Base-by-base conservation (phyloP, 2,797 vertebrate species). In the Microctenopoma lineatum region DNA sequence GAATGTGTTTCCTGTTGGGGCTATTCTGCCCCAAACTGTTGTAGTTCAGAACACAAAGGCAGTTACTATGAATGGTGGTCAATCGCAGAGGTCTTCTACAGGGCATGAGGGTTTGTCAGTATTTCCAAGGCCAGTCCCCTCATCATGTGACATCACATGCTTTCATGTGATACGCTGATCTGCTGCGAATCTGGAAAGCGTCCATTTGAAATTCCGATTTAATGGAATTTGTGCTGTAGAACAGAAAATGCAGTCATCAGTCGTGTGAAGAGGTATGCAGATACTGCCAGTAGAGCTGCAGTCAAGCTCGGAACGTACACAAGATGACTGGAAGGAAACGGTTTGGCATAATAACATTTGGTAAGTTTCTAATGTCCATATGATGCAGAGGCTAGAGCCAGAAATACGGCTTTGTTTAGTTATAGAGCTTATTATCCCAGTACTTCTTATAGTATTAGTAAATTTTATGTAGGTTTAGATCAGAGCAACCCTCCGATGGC, bases 81-180 rank as follows among this genome's bases (percentile, higher is more conserved):
- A 12, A 53, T 34, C n/a, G 7, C 4, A 2, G 72, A 77, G 89
- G 88, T 85, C 82, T 61, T 80, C 50, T 14, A n/a, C 61, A 55
- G 79, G 80, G 72, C 84, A 76, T 14, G 46, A 56, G 59, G 73
- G 74, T 79, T 84, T 32, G 80, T 85, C 77, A 59, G 74, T 77
- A 52, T 79, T 80, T 83, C 79, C 54, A 59, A 84, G 86, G 73
- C 80, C 85, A 74, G 81, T 81, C 87, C 84, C 79, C 70, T 75
- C 38, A 29, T 79, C 94, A 94, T 93, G 93, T 94, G 92, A 94
- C 92, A 94, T 92, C 94, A 94, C 93, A 94, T 94, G 94, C 92
- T 93, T 93, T 92, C 94, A 94, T 94, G 93, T 94, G 94, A 94
- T 93, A 83, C 77, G 85, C 90, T 89, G 90, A 92, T 91, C 90